Evolutionary conservation across 2,797 vertebrate genomes (phyloP), one percentile per base, ranked within the genome.

Genomic region (Spinus pinus): DNA sequence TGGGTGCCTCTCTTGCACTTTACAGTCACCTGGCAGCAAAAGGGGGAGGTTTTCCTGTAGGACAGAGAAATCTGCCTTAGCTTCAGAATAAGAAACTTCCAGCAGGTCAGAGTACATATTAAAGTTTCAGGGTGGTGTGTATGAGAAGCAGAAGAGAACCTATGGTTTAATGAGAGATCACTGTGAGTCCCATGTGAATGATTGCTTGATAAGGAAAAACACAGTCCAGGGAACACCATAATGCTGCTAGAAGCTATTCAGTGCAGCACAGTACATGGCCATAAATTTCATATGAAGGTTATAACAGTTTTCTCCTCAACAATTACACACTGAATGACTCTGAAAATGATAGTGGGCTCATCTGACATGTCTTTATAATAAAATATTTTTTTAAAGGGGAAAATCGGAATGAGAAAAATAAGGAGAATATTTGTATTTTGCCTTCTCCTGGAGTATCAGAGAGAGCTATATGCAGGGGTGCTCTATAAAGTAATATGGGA

Each of bases 231-330:
- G n/a, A 75, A 53, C 31, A 11, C 15, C 9, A 23, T 62, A 42
- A 82, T 10, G 62, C 77, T 87, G 46, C 90, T 51, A 25, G 51
- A 62, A 90, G 57, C 61, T 71, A 10, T 91, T 89, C 82, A 62
- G 70, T 53, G 42, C 57, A 60, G 50, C 64, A 12, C 27, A 19
- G 84, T 62, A 47, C 23, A 5, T 39, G 77, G 39, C 72, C 30
- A 64, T 96, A 91, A 93, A 94, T 94, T 87, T 96, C 71, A 58
- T 33, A 46, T 56, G 91, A 87, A 88, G 57, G 85, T 83, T 79
- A 42, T 86, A 90, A 93, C 35, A 39, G 91, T 93, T 92, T 93
- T 97, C 79, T 97, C 65, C 91, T 96, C 94, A 90, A 90, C 81
- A 97, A 88, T 96, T 96, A 93, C 84, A 93, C 49, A 70, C 79